A percentile compares a stretch with the other conserved stretches of the same genome.
Conservation (phyloP, 2,797 vertebrate species). For the Hyperoplus lanceolatus region DNA sequence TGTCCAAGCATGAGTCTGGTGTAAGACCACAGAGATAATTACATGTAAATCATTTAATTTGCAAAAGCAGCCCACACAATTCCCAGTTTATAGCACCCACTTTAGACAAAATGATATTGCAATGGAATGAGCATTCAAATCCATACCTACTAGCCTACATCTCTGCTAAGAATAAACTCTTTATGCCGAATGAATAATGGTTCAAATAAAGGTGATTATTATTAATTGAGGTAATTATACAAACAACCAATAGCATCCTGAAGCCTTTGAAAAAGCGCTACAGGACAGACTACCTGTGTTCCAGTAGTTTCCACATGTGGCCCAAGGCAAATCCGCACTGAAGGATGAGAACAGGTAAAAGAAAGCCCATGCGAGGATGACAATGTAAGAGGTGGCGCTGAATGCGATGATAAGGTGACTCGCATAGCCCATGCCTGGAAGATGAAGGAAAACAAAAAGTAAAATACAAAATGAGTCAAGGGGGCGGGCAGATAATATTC, state of each 20-base stretch:
- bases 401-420: conserved; percentile 75
- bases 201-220: no score
- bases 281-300: conserved; percentile 70
- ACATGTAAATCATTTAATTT: background rate
- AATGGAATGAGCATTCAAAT: no score
- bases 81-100: no score
- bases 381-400: conserved; percentile 72
- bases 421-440: conserved; percentile 72
- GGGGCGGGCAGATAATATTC: background rate
- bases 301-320: conserved; percentile 74
- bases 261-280: background rate
- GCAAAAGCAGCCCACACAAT: no score
- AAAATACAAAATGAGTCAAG: background rate
- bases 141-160: no score
- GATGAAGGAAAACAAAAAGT: background rate
- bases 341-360: conserved; percentile 79
- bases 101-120: no score
- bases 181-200: no score
- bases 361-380: conserved; percentile 74
- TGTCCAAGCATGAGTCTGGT: conserved; percentile 64
- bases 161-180: background rate
- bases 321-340: conserved; percentile 70
- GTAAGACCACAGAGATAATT: background rate
- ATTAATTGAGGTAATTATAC: no score
- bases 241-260: no score